Base-by-base conservation (phyloP, 2,888 invertebrate species). In the Lutraria lutraria region DNA sequence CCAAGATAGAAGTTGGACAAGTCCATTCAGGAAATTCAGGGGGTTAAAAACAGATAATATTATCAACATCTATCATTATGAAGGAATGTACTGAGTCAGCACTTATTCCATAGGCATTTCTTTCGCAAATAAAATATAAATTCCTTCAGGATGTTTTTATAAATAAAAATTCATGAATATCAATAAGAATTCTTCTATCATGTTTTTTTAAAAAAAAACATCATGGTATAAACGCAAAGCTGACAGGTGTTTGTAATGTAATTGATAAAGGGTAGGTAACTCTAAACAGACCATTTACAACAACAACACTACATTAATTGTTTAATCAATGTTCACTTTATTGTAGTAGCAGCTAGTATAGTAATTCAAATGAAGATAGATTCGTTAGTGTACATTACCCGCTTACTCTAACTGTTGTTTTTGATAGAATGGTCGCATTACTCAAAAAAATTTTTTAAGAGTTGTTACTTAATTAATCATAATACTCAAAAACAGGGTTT, bases 21-120 rank as follows among this genome's bases (percentile, higher is more conserved):
- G n/a, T n/a, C n/a, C n/a, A n/a, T n/a, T n/a, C n/a, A n/a, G n/a
- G n/a, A n/a, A n/a, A n/a, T n/a, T n/a, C n/a, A n/a, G n/a, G n/a
- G n/a, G n/a, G n/a, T n/a, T n/a, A 76, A 15, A 76, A 6, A 15
- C 16, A 16, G 34, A 76, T 31, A 13, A 34, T 76, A 31, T 31
- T 34, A 76, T 76, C 76, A 31, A 34, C 15, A 34, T 76, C 13
- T 63, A 19, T 29, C 8, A 31, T 0, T 8, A 25, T 34, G 31
- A 19, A 76, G 76, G 76, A 76, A 76, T 76, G 76, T 76, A 16
- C 15, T 34, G 34, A 76, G 31, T 34, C 76, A 76, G 76, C 76
- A 76, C 1, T 34, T 31, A 34, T 19, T 34, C 10, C 63, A 34
- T 76, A 76, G 0, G 16, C 16, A 19, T 16, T 16, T 34, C 16